These are phyloP conservation scores for Ceyx cyanopectus DNA, from an alignment of 2,113 vertebrate genomes.

Conservation along the genomic window DNA sequence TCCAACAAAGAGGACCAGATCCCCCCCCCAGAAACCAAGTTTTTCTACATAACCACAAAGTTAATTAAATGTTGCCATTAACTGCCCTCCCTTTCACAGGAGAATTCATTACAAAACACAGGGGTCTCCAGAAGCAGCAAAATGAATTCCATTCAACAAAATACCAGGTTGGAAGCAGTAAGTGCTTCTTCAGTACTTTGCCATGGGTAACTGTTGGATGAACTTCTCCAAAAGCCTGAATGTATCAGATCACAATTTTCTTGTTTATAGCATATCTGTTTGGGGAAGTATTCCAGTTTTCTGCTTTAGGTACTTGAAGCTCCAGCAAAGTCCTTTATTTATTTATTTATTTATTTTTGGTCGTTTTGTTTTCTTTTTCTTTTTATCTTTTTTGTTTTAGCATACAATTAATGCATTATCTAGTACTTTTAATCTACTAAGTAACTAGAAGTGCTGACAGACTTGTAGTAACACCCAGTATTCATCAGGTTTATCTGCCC, in stretches of 20 bases:
- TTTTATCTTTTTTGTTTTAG: background rate
- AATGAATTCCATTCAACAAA: background rate
- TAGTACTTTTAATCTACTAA: background rate
- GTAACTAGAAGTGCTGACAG: slow-evolving; percentile 28
- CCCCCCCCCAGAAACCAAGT: background rate
- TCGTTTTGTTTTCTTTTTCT: too few relatives aligned
- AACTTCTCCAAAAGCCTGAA: background rate
- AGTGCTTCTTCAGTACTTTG: background rate
- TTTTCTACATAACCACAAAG: background rate
- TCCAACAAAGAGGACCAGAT: background rate
- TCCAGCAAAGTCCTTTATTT: background rate
- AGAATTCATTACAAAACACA: background rate
- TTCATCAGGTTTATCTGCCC: background rate
- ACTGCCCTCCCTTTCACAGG: background rate
- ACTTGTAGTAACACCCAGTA: background rate
- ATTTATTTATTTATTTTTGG: background rate
- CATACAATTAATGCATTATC: background rate
- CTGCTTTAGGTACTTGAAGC: background rate
- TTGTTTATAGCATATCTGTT: background rate
- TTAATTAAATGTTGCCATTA: background rate
- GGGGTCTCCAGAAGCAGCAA: background rate
- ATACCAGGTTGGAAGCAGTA: background rate
- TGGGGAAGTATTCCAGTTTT: background rate
- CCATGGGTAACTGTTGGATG: background rate
- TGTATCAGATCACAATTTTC: background rate